Conservation (phyloP, 2,797 vertebrate genomes). For the Onychomys leucogaster region DNA sequence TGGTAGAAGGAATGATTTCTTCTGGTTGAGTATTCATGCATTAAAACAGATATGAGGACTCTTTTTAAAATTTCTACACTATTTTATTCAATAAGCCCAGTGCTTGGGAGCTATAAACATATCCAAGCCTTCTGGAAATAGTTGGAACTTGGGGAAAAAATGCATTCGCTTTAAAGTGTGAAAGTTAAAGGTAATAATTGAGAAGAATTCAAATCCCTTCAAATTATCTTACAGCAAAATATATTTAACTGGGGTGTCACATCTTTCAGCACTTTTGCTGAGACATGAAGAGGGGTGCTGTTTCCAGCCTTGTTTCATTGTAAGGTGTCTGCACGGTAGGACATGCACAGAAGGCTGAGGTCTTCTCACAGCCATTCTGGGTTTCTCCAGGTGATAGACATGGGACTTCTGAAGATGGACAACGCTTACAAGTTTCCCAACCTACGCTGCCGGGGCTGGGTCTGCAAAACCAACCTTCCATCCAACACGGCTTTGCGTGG, state of each 20-base stretch:
- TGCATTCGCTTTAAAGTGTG: slow-evolving; percentile 41
- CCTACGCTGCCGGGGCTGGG: slow-evolving; percentile 75
- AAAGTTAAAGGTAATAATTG: neutral
- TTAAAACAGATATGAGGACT: neutral
- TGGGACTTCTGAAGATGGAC: slow-evolving; percentile 79
- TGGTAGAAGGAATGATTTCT: neutral
- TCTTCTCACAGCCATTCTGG: neutral
- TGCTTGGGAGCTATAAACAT: neutral
- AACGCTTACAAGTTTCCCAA: slow-evolving; percentile 85
- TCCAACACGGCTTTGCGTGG: slow-evolving; percentile 84
- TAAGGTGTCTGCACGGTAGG: neutral
- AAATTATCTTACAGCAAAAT: slow-evolving; percentile 14
- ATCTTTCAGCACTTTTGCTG: neutral
- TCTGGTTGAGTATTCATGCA: neutral
- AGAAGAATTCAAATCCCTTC: neutral
- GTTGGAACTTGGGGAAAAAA: neutral
- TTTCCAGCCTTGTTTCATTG: neutral
- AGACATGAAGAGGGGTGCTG: neutral
- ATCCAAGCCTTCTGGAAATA: neutral
- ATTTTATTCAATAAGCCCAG: neutral
- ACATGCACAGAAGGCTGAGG: neutral
- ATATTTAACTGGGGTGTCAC: neutral
- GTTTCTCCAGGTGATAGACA: slow-evolving; percentile 80
- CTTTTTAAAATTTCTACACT: neutral
- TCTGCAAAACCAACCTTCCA: slow-evolving; percentile 85